Evolutionary conservation across 2,113 vertebrate genomes (phyloP).

Genomic region (Glareola pratincola): DNA sequence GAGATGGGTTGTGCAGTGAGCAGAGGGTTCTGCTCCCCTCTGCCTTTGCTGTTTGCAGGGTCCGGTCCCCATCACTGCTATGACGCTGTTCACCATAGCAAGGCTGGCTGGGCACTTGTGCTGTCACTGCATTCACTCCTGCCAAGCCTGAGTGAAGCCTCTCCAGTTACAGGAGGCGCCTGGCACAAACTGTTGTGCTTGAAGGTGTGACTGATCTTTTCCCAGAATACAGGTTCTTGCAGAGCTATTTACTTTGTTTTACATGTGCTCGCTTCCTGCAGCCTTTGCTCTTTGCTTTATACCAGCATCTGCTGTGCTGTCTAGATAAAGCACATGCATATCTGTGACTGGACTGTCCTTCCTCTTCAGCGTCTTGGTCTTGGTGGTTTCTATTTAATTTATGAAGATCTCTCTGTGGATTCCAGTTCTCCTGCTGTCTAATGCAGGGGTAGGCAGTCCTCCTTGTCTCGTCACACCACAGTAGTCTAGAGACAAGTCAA

Average conservation of each 20-base stretch:
- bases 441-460: not conserved
- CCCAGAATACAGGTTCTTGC: not conserved
- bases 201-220: not conserved
- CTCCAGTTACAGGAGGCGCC: not conserved
- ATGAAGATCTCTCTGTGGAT: not conserved
- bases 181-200: not conserved
- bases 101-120: not conserved
- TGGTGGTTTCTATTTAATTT: not conserved
- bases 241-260: not conserved
- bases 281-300: not conserved
- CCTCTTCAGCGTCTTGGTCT: not conserved
- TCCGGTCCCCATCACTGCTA: not conserved
- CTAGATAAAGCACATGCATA: not conserved
- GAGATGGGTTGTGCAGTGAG: not conserved
- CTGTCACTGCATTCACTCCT: accelerated
- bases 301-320: not conserved
- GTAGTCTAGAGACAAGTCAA: not conserved
- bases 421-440: not conserved
- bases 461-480: not conserved
- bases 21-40: not conserved
- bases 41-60: not conserved
- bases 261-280: not conserved
- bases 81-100: not conserved
- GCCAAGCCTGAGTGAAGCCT: not conserved
- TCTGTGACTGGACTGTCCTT: not conserved